phyloP scores from a whole-genome alignment of 2,888 invertebrate genomes.

The Agriopis leucophaearia region DNA sequence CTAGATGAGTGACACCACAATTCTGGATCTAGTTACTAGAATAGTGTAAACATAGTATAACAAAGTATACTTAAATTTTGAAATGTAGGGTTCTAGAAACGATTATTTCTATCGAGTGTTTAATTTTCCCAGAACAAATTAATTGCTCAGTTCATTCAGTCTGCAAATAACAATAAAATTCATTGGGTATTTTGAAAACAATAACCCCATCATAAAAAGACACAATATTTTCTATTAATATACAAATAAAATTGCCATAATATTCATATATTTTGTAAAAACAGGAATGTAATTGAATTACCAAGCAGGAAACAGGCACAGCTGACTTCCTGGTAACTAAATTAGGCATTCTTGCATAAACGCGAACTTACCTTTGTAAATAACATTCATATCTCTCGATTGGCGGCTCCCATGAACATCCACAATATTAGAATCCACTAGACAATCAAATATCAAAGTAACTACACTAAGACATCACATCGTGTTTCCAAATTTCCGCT shows the following conservation, averaged over 20 bases:
- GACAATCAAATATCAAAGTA: constrained; percentile 60
- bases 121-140: background rate
- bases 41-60: background rate
- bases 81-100: background rate
- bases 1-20: background rate
- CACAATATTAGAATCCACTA: constrained; percentile 69
- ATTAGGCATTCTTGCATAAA: constrained; percentile 35
- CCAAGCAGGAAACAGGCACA: constrained; percentile 25
- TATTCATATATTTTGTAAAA: constrained; percentile 6
- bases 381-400: constrained; percentile 51
- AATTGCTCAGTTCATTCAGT: background rate
- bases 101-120: background rate
- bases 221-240: background rate
- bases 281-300: constrained; percentile 31
- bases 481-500: constrained; percentile 58
- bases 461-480: constrained; percentile 67
- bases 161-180: constrained; percentile 14
- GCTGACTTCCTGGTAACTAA: constrained; percentile 35
- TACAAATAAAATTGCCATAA: background rate
- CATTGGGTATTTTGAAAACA: background rate
- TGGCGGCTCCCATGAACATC: constrained; percentile 49
- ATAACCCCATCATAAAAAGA: background rate
- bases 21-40: background rate
- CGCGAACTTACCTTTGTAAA: constrained; percentile 55
- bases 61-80: background rate